These are phyloP conservation scores for Agriotes lineatus DNA, from an alignment of 2,888 invertebrate genomes.

Conservation along the genomic window DNA sequence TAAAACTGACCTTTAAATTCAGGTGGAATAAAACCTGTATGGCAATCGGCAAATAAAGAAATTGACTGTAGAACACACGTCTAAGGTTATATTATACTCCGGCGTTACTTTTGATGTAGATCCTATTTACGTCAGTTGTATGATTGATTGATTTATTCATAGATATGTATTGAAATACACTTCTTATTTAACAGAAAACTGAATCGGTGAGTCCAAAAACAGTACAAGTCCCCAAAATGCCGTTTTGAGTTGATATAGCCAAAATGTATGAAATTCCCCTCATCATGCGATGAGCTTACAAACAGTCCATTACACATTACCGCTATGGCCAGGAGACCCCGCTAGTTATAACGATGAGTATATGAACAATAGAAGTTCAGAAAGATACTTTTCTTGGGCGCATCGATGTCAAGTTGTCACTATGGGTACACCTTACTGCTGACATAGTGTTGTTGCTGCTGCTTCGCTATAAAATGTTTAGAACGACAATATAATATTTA, in stretches of 20 bases:
- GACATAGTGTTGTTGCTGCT: neutral
- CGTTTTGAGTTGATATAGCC: neutral
- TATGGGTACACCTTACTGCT: neutral
- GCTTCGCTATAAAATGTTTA: neutral
- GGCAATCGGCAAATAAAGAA: too few relatives aligned
- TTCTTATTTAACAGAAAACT: too few relatives aligned
- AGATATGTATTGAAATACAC: too few relatives aligned
- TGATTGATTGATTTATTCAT: too few relatives aligned
- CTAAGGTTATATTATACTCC: too few relatives aligned
- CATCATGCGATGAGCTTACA: neutral
- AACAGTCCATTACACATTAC: neutral
- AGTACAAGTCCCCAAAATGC: constrained; percentile 1
- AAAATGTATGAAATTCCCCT: neutral
- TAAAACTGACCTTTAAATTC: too few relatives aligned
- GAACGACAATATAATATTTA: neutral
- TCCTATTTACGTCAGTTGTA: too few relatives aligned
- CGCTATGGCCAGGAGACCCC: neutral
- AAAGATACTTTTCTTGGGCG: neutral
- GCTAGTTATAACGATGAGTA: neutral
- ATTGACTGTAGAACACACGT: too few relatives aligned
- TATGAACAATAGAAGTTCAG: neutral
- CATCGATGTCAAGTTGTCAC: neutral
- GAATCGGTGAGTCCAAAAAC: constrained; percentile 1
- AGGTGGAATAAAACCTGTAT: too few relatives aligned
- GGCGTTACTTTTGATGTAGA: too few relatives aligned